phyloP scores from a whole-genome alignment of 2,113 vertebrate species.

The Nothocercus nigrocapillus region DNA sequence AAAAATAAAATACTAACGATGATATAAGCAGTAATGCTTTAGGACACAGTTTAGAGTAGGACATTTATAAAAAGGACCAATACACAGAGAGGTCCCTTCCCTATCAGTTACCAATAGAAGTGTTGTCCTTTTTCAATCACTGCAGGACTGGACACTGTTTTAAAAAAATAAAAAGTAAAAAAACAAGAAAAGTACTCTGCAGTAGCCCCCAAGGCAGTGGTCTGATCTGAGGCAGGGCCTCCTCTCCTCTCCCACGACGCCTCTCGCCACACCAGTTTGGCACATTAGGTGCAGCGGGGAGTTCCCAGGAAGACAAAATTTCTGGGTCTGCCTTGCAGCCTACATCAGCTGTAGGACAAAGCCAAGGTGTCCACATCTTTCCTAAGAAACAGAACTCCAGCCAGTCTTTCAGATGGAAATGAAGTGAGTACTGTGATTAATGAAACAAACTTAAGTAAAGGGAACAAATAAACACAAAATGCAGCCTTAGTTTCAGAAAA shows the following conservation, averaged over 20 bases:
- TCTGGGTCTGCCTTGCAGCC: not conserved
- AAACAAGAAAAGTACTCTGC: not conserved
- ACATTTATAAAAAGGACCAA: not conserved
- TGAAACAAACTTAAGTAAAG: not conserved
- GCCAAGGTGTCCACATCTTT: not conserved
- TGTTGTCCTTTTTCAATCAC: not conserved
- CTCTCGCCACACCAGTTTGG: not conserved
- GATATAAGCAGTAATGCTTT: not conserved
- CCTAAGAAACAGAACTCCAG: not conserved
- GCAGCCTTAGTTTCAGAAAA: not conserved
- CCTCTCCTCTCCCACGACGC: not conserved
- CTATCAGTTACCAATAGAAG: not conserved
- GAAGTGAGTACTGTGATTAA: not conserved
- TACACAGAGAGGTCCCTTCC: not conserved
- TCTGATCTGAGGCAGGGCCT: not conserved
- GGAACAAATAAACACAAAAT: not conserved
- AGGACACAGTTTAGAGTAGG: not conserved
- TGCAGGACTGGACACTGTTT: not conserved
- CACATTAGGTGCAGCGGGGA: not conserved
- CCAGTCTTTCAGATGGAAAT: not conserved
- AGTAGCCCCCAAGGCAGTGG: not conserved
- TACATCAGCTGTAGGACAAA: not conserved
- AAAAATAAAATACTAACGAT: not conserved
- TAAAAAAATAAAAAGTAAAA: not conserved
- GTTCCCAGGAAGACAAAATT: fast-evolving